These are phyloP conservation scores for Eurystomus glaucurus DNA, from an alignment of 2,797 vertebrate genomes.

Conservation along the genomic window DNA sequence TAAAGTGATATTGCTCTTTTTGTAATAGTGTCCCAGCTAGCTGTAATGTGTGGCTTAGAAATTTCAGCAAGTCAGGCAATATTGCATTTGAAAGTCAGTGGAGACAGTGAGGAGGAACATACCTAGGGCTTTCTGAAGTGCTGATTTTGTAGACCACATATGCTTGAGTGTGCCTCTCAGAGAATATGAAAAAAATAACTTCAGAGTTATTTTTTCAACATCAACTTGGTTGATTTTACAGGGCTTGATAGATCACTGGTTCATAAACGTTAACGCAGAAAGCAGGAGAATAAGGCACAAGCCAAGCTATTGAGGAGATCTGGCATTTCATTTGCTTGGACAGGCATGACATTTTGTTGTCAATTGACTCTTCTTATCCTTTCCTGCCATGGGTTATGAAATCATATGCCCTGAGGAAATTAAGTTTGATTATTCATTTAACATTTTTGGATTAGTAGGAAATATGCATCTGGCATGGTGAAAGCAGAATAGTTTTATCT, in stretches of 20 bases:
- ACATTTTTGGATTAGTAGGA: constrained; percentile 21
- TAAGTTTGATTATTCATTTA: constrained; percentile 35
- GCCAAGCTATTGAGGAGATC: not conserved
- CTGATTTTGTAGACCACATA: not conserved
- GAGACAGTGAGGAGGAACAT: not conserved
- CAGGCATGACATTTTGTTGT: not conserved
- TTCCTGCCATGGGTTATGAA: not conserved
- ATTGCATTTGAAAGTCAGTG: not conserved
- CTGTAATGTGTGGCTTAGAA: not conserved
- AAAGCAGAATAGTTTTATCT: not conserved
- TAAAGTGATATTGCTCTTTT: not conserved
- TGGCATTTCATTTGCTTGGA: not conserved
- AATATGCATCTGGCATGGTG: not conserved
- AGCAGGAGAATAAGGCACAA: not conserved
- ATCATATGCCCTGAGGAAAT: not conserved
- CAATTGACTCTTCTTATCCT: constrained; percentile 7
- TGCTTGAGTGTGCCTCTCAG: not conserved
- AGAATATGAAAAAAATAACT: not conserved
- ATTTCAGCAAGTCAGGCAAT: not conserved
- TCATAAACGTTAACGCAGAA: not conserved
- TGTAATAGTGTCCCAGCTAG: not conserved
- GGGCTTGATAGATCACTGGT: not conserved
- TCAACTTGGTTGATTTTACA: not conserved
- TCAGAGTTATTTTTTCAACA: not conserved
- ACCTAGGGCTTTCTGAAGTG: not conserved